Evolutionary conservation across 1,140 invertebrate genomes (phyloP).

Genomic region (Orussus abietinus): DNA sequence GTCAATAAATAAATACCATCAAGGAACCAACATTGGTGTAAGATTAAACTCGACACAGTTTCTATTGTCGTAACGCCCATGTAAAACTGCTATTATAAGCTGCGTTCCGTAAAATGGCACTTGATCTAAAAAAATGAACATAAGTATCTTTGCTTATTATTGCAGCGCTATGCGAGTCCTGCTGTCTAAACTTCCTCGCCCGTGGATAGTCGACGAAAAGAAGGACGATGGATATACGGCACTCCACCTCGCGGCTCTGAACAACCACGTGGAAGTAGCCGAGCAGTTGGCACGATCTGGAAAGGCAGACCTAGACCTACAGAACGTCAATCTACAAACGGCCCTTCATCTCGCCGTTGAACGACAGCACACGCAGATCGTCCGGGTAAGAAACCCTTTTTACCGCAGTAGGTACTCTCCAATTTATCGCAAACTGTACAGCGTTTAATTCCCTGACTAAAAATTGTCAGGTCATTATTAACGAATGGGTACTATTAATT

Average conservation of each 20-base stretch:
- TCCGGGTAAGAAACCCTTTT: constrained; percentile 74
- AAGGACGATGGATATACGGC: constrained; percentile 98
- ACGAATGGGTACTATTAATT: too few relatives aligned
- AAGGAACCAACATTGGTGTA: too few relatives aligned
- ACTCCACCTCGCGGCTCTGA: constrained; percentile 90
- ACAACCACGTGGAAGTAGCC: constrained; percentile 97
- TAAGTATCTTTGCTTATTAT: constrained; percentile 33
- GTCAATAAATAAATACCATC: too few relatives aligned
- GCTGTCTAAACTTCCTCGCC: constrained; percentile 82
- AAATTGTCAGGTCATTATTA: too few relatives aligned
- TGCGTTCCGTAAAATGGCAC: too few relatives aligned
- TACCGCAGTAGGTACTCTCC: too few relatives aligned
- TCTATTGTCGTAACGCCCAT: too few relatives aligned
- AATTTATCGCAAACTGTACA: too few relatives aligned
- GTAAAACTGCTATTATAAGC: too few relatives aligned
- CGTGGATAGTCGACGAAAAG: constrained; percentile 97
- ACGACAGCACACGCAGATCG: constrained; percentile 92
- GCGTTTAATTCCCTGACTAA: too few relatives aligned
- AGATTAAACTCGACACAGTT: too few relatives aligned
- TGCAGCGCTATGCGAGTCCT: constrained; percentile 93
- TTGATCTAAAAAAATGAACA: constrained; percentile 7
- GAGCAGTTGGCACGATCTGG: constrained; percentile 83
- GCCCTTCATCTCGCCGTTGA: constrained; percentile 93
- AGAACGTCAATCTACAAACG: constrained; percentile 95
- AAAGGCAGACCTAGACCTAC: constrained; percentile 88